A percentile compares a stretch with the other conserved stretches of the same genome.
These are phyloP conservation scores for Creontiades dilutus DNA, from an alignment of 2,888 invertebrate species.

Conservation along the genomic window DNA sequence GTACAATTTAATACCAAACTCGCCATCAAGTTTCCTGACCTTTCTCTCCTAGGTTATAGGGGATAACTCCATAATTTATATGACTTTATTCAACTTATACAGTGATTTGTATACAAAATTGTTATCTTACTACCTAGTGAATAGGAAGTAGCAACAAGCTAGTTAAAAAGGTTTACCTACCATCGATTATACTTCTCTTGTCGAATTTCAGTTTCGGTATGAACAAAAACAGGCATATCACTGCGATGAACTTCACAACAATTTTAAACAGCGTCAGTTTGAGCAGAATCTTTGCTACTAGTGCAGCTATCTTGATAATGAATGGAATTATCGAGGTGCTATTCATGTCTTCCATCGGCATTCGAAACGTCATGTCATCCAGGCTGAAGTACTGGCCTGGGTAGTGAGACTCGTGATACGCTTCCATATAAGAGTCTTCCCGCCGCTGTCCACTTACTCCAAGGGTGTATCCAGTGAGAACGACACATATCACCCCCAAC, in stretches of 20 bases:
- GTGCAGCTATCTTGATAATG: conserved; percentile 73
- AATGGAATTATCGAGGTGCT: conserved; percentile 64
- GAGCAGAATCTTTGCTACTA: conserved; percentile 83
- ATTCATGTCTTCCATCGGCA: conserved; percentile 67
- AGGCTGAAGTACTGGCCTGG: conserved; percentile 76
- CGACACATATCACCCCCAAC: conserved; percentile 6
- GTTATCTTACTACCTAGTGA: too few relatives aligned
- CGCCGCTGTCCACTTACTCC: conserved; percentile 40
- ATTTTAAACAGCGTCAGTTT: conserved; percentile 90
- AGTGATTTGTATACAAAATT: too few relatives aligned
- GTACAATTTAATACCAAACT: too few relatives aligned
- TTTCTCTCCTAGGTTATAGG: too few relatives aligned
- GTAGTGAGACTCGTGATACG: conserved; percentile 82
- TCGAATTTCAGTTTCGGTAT: conserved; percentile 83
- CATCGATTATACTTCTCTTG: conserved; percentile 44
- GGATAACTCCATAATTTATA: too few relatives aligned
- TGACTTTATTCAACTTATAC: too few relatives aligned
- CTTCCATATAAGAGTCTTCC: conserved; percentile 83
- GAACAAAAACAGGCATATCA: conserved; percentile 87
- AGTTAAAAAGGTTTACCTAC: not conserved
- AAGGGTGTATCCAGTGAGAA: not conserved
- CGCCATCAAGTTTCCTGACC: too few relatives aligned
- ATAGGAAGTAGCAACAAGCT: too few relatives aligned
- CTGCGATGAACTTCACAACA: conserved; percentile 88
- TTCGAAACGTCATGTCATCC: conserved; percentile 65